Base-by-base conservation (phyloP, 1,140 invertebrate genomes). In the Nasonia vitripennis region DNA sequence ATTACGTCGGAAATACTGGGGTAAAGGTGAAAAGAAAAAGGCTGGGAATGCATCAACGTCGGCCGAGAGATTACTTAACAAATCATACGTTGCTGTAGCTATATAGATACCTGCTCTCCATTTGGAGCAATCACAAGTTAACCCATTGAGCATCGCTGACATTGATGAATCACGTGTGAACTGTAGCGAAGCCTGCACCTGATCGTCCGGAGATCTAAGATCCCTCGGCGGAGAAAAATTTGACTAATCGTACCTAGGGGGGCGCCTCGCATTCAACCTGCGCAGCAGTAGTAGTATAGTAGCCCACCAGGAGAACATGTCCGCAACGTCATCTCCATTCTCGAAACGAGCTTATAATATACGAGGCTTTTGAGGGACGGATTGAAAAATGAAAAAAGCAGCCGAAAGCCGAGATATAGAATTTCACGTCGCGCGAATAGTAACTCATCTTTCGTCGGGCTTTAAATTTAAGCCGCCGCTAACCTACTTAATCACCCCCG, bases 151-250 rank as follows among this genome's bases (percentile, higher is more conserved):
- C 23, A 12, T 34, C 9, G 70, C 23, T 71, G 70, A 71, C 70
- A 34, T 31, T 71, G 70, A 71, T 34, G 70, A 71, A 71, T 71
- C 70, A 71, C 70, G 70, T 71, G 70, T 71, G 70, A 71, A 17
- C 11, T 12, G 27, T 71, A 71, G 20, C 6, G n/a, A 62, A 62
- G 55, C 17, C 55, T n/a, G 17, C 55, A 62, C 55, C 55, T 62
- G 55, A 20, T 62, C 20, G 55, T n/a, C 17, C 17, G n/a, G 0
- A 62, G 20, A 20, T n/a, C 23, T 31, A 12, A 27, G 70, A 71
- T 71, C 23, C 27, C 7, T 14, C 14, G 10, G 27, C 6, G 17
- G 4, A 10, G 27, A 71, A 71, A 31, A 71, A 71, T 71, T 71
- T 71, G 27, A 31, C 23, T 71, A 62, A 62, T 62, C 55, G 55